A percentile compares a stretch with the other conserved stretches of the same genome.
These are phyloP conservation scores for Acholoe squamosa DNA, from an alignment of 2,888 invertebrate genomes.

Conservation along the genomic window DNA sequence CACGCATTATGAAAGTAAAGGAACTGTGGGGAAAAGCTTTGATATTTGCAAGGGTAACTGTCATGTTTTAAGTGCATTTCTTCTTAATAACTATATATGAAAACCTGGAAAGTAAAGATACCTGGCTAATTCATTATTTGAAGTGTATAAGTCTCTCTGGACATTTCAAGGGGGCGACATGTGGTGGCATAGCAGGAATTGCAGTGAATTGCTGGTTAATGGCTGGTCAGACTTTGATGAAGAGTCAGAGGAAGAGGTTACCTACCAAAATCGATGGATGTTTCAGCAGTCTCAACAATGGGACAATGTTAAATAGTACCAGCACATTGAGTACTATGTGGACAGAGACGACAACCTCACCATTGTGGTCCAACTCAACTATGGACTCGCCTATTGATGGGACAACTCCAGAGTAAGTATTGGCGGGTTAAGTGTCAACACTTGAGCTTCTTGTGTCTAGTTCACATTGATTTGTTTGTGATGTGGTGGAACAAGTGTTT, in stretches of 20 bases:
- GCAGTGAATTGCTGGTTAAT: background rate
- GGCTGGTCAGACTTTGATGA: background rate
- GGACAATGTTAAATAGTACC: background rate
- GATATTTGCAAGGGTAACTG: too few species aligned
- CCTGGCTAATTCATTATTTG: too few species aligned
- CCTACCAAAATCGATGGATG: background rate
- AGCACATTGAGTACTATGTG: background rate
- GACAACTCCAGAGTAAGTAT: background rate
- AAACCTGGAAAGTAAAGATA: too few species aligned
- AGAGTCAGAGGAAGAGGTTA: constrained; percentile 11
- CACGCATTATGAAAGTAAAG: too few species aligned
- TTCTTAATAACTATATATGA: too few species aligned
- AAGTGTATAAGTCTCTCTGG: too few species aligned
- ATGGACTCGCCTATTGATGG: background rate
- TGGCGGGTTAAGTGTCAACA: too few species aligned
- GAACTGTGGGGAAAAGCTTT: too few species aligned
- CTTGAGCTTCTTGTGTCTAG: too few species aligned
- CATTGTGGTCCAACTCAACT: background rate
- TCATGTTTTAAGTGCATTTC: too few species aligned
- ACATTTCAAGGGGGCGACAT: background rate
- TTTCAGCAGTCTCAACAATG: background rate
- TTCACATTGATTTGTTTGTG: too few species aligned
- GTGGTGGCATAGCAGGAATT: background rate
- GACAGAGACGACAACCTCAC: background rate
- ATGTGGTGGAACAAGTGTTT: too few species aligned